These are phyloP conservation scores for Acanthosoma haemorrhoidale DNA, from an alignment of 2,888 invertebrate genomes.

Conservation along the genomic window DNA sequence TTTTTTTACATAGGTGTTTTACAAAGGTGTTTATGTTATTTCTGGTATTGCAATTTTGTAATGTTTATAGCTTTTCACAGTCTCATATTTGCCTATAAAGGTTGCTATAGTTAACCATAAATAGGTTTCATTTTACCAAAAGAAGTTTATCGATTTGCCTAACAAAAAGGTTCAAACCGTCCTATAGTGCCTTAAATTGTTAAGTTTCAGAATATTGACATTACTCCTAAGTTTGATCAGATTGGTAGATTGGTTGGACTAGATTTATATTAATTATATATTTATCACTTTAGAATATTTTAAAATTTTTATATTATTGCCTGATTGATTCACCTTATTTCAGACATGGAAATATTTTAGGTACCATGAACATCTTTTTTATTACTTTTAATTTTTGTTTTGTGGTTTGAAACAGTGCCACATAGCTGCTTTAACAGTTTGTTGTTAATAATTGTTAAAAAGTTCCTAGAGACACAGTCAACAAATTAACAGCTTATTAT, in stretches of 20 bases:
- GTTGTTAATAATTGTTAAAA: conserved; percentile 10
- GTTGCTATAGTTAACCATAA: too few species aligned
- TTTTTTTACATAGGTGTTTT: not conserved
- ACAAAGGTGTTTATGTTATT: not conserved
- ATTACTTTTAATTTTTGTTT: not conserved
- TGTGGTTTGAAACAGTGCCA: not conserved
- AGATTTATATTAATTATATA: conserved; percentile 5
- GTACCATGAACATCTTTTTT: not conserved
- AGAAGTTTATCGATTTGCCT: too few species aligned
- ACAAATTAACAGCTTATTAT: conserved; percentile 17
- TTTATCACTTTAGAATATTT: not conserved
- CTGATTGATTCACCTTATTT: not conserved
- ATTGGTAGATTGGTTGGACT: too few species aligned
- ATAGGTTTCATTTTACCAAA: too few species aligned
- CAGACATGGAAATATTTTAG: not conserved
- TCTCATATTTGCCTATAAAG: not conserved
- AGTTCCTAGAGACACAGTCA: conserved; percentile 27
- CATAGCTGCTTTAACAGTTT: conserved; percentile 5
- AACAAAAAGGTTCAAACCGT: not conserved
- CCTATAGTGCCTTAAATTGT: conserved; percentile 6
- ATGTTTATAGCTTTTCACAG: not conserved
- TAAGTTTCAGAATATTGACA: not conserved
- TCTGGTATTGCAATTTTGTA: not conserved
- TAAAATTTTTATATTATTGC: not conserved
- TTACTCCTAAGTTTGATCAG: not conserved